Evolutionary conservation across 2,797 vertebrate genomes (phyloP).

Genomic region (Ctenochaetus hawaiiensis): DNA sequence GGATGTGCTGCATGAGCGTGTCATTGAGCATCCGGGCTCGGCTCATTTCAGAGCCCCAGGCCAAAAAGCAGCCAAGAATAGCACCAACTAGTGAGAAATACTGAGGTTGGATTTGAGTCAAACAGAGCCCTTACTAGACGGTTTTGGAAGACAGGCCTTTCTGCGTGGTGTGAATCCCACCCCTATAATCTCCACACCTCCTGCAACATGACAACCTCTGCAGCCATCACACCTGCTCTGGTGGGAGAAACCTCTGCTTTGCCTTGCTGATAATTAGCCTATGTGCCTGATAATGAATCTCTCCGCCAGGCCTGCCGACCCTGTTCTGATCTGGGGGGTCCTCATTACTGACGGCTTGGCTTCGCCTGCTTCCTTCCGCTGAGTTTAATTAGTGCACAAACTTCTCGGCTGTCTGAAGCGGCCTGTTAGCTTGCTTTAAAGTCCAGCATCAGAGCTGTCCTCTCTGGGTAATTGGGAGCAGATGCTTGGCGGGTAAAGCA

Average conservation of each 20-base stretch:
- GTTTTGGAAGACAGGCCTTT: constrained; percentile 64
- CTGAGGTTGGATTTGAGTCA: constrained; percentile 69
- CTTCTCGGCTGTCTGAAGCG: constrained; percentile 82
- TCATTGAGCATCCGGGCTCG: constrained; percentile 66
- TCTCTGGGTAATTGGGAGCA: constrained; percentile 87
- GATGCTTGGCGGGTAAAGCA: constrained; percentile 85
- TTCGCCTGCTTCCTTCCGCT: constrained; percentile 77
- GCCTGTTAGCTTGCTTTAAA: constrained; percentile 81
- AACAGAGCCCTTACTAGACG: constrained; percentile 65
- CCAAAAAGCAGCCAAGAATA: constrained; percentile 67
- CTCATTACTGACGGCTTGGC: constrained; percentile 83
- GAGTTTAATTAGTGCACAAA: constrained; percentile 88
- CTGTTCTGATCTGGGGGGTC: constrained; percentile 77
- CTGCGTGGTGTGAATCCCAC: constrained; percentile 57
- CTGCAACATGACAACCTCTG: constrained; percentile 74
- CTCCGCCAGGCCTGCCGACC: constrained; percentile 71
- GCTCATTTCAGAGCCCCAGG: constrained; percentile 68
- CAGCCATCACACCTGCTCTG: constrained; percentile 79
- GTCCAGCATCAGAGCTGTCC: constrained; percentile 81
- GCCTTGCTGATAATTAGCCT: constrained; percentile 78
- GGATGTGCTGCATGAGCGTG: constrained; percentile 61
- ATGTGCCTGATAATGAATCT: constrained; percentile 77
- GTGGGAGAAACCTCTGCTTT: constrained; percentile 70
- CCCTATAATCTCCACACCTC: constrained; percentile 64
- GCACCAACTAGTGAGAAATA: constrained; percentile 70